Evolutionary conservation across 2,797 vertebrate genomes (phyloP).

Genomic region (Phataginus tricuspis): DNA sequence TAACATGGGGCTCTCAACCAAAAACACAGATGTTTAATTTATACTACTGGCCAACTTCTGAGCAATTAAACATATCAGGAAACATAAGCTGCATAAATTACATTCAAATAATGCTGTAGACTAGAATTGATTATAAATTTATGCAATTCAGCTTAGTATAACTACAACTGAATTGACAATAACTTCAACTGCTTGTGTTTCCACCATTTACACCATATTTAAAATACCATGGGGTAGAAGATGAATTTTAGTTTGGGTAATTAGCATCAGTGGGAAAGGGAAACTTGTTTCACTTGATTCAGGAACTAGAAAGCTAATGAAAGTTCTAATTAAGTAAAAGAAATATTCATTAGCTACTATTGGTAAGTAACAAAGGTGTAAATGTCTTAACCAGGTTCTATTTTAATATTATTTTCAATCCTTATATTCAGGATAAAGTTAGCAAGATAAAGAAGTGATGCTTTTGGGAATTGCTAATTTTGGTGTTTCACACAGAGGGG

Average conservation of each 20-base stretch:
- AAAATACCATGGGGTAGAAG: neutral
- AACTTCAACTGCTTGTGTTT: neutral
- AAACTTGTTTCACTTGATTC: neutral
- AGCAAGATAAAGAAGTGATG: neutral
- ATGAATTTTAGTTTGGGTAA: neutral
- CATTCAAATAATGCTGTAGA: neutral
- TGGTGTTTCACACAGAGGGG: neutral
- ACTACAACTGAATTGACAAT: neutral
- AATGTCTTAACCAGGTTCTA: neutral
- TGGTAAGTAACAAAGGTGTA: neutral
- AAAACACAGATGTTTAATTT: conserved; percentile 37
- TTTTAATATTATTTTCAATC: neutral
- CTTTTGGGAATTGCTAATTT: neutral
- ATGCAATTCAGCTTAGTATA: neutral
- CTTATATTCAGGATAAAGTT: neutral
- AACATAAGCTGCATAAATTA: neutral
- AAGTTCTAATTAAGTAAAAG: neutral
- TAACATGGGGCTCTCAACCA: neutral
- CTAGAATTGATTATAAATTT: neutral
- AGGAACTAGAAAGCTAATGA: neutral
- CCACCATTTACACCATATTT: neutral
- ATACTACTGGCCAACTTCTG: neutral
- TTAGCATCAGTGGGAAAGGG: neutral
- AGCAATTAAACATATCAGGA: neutral
- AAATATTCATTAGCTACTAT: neutral